Evolutionary conservation across 1,140 invertebrate genomes (phyloP), one percentile per base, ranked within the genome.

Genomic region (Rhynchophorus ferrugineus): DNA sequence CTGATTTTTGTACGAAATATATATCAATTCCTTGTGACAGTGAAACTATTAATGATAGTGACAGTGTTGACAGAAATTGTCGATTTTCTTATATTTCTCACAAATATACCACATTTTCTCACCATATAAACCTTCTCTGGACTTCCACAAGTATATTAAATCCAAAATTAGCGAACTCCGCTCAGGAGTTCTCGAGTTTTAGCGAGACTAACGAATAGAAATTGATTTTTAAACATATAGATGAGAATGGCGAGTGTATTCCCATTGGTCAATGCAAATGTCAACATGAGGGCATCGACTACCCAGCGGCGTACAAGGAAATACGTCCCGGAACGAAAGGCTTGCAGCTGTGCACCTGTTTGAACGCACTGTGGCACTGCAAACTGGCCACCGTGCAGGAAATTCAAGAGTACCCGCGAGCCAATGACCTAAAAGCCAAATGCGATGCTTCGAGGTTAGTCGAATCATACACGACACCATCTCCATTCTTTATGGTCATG

Each of bases 251-350:
- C 7, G 76, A 84, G 42, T 95, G 91, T 66, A 79, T 94, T 21
- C 81, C 82, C 0, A 77, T 87, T 14, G 77, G 76, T 0, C 69
- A 82, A 46, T 95, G 91, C 67, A 80, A 83, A 0, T 95, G 91
- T 67, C 69, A 72, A 35, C 79, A 85, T 57, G 80, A 83, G 50
- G 83, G 81, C 1, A 69, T 85, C 49, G 79, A 83, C 55, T 92
- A 86, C 67, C 75, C 77, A 13, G 69, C 88, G 2, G 86, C 85
- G 0, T 84, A 87, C 63, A 83, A 82, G 42, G 83, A 87, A 70
- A 74, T 87, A 1, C 72, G 83, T 13, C 75, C 81, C 2, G 81
- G 79, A 2, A 71, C 69, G n/a, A 78, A 80, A 48, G 76, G 78
- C 49, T 72, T 75, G 14, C 79, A 87, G 61, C 61, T 85, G 34